phyloP scores from a whole-genome alignment of 37 sponge, comb jelly and placozoan species.

The Spongia lamella region DNA sequence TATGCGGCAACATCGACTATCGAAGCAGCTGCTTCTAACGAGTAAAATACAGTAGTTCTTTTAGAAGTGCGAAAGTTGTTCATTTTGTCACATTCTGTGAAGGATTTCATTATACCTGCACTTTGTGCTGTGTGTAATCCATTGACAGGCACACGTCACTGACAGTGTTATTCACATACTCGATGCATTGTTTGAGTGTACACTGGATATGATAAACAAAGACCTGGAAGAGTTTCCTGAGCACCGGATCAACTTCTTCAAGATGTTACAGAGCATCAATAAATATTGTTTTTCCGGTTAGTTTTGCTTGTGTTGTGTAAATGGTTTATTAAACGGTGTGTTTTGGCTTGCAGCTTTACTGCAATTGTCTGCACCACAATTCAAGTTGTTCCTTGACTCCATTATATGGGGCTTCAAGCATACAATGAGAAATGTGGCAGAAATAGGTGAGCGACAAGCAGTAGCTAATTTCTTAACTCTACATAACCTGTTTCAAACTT shows the following conservation, averaged over 20 bases:
- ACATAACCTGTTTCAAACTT: constrained; percentile 10
- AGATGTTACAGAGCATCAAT: constrained; percentile 81
- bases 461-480: background rate
- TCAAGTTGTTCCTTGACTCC: constrained; percentile 90
- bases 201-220: constrained; percentile 97
- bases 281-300: constrained; percentile 82
- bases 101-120: no score
- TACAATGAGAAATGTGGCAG: constrained; percentile 96
- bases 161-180: constrained; percentile 82
- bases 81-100: no score
- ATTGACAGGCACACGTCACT: constrained; percentile 46
- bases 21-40: no score
- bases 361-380: constrained; percentile 79
- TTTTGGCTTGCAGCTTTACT: constrained; percentile 64
- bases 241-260: constrained; percentile 93
- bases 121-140: no score
- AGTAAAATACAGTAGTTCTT: no score
- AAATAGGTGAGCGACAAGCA: constrained; percentile 59
- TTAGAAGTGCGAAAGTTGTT: no score
- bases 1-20: no score
- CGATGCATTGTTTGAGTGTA: constrained; percentile 95
- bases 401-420: constrained; percentile 97
- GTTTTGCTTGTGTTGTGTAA: background rate
- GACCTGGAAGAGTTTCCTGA: constrained; percentile 93
- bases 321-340: background rate